Base-by-base conservation (phyloP, 2,888 invertebrate species). In the Cataglyphis livida region DNA sequence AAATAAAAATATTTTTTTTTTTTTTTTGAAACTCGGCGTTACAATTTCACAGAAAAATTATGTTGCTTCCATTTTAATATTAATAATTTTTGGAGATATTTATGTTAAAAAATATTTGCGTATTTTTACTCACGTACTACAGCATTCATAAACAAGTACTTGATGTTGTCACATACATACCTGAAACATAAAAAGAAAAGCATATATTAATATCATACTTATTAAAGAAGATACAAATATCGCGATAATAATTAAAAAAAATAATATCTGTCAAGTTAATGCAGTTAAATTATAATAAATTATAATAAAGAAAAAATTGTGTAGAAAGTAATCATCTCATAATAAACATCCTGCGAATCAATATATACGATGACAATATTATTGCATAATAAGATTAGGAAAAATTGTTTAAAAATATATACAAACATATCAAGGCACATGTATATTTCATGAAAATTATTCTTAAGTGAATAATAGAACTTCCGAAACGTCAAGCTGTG, bases 401-500 rank as follows among this genome's bases (percentile, higher is more conserved):
- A 5, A 64, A 51, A 38, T 38, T 0, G 5, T 25, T 25, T 3
- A 6, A 51, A 44, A 10, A 62, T n/a, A 12, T 35, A 25, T 12
- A 15, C 18, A 1, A 38, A 25, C 21, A 41, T 12, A 41, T 41
- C 3, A 1, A 18, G 0, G 32, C 9, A 61, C 0, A 9, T 1
- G 6, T 32, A 41, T 10, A 10, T 48, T 62, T 62, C 18, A 15
- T 61, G 32, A 10, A 32, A 15, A 21, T 51, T 48, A 12, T 18
- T 48, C 35, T 51, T 35, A 48, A 35, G 21, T 51, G 48, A 62
- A 21, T 64, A 64, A 75, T 51, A 48, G 6, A 48, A 51, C 18
- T 32, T 28, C 15, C 41, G 32, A 51, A 28, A 57, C 48, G 7
- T 5, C 82, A 85, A 82, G 87, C 78, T 83, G 79, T 59, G 87